phyloP scores from a whole-genome alignment of 2,113 vertebrate genomes.

The Neotoma lepida region DNA sequence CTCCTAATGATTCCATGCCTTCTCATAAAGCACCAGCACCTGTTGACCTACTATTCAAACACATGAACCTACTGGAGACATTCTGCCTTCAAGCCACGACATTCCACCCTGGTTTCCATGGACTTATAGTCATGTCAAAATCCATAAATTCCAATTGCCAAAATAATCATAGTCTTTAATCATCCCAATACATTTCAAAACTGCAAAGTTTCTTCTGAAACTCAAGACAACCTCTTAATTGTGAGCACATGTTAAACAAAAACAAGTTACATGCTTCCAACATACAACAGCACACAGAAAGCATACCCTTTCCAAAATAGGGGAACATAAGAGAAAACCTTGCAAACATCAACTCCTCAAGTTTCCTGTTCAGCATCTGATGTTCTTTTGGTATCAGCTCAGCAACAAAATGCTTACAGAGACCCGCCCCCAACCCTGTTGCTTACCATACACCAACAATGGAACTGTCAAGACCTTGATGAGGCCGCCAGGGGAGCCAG shows the following conservation, averaged over 20 bases:
- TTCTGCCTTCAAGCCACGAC: neutral
- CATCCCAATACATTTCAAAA: neutral
- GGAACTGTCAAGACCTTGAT: neutral
- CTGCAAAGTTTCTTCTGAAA: neutral
- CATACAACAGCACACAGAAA: neutral
- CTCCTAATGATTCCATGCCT: neutral
- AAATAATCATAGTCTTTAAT: neutral
- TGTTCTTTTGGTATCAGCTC: neutral
- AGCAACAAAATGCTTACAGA: neutral
- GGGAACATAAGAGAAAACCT: neutral
- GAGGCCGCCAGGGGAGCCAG: neutral
- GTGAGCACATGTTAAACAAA: neutral
- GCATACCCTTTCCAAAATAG: neutral
- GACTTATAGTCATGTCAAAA: neutral
- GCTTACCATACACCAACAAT: neutral
- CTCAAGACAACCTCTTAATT: neutral
- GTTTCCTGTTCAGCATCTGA: too few relatives aligned
- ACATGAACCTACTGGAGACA: neutral
- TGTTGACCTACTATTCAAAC: neutral
- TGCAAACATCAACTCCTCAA: neutral
- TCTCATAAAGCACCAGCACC: neutral
- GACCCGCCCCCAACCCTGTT: neutral
- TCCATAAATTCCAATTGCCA: neutral
- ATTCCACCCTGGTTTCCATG: neutral
- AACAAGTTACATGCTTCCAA: neutral